Base-by-base conservation (phyloP, 2,888 invertebrate species). In the Xestia c-nigrum region DNA sequence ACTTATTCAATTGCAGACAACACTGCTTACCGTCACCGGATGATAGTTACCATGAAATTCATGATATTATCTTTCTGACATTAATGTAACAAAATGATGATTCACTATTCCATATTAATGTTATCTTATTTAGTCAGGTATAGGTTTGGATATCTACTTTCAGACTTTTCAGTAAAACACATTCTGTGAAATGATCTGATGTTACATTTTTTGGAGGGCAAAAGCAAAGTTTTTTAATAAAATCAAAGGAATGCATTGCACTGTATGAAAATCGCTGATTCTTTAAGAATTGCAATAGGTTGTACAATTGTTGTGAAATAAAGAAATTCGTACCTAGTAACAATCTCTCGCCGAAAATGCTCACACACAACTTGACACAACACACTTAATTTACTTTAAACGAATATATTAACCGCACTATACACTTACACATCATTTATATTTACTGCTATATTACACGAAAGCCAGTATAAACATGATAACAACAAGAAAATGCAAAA, bases 271-370 rank as follows among this genome's bases (percentile, higher is more conserved):
- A 40, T 7, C 10, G 7, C 2, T 1, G 0, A 63, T n/a, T 52
- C 40, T 47, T 46, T 14, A 59, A 40, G 38, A 71, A 47, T 63
- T 67, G 38, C 0, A 80, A 31, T 57, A 68, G 9, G 31, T 16
- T 63, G 14, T 52, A 73, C n/a, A 59, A 43, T 21, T 52, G 38
- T 43, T n/a, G n/a, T 64, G 43, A 66, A 77, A 47, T 64, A 21
- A 52, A 61, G 12, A 9, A 64, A 57, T 19, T 21, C 43, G 14
- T 73, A 73, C 83, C 83, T 85, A 67, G 2, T 50, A 74, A 38
- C 69, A 69, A 59, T 31, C 47, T 52, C 50, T 31, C 57, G 50
- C 14, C 12, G 24, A 57, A 57, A 52, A 19, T 61, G 10, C 21
- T 40, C 38, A 52, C 24, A 24, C 57, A 64, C 61, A 69, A 69